These are phyloP conservation scores for Vannuccia rotundouncinata DNA, from an alignment of 2,888 invertebrate genomes.

Conservation along the genomic window DNA sequence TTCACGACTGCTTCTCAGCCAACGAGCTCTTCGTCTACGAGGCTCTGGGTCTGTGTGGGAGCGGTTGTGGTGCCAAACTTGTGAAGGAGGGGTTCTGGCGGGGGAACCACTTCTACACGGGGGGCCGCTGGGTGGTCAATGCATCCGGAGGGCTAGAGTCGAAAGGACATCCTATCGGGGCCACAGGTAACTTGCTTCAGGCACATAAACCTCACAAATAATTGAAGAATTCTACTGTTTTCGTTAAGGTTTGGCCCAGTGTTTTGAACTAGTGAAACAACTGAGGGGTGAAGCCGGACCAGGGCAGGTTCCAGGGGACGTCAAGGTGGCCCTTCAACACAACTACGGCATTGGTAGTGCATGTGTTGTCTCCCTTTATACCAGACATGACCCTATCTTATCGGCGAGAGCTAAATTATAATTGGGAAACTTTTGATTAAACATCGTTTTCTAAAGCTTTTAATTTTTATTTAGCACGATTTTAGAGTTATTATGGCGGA, in stretches of 20 bases:
- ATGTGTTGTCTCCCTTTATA: conserved; percentile 43
- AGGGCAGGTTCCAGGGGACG: conserved; percentile 40
- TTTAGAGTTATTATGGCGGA: too few relatives aligned
- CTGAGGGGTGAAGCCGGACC: conserved; percentile 41
- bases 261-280: conserved; percentile 41
- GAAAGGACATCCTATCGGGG: conserved; percentile 94
- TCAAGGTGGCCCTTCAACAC: conserved; percentile 41
- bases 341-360: conserved; percentile 43
- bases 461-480: too few relatives aligned
- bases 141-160: conserved; percentile 98
- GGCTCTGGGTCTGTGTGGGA: conserved; percentile 44
- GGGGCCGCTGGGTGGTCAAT: conserved; percentile 92
- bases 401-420: background rate
- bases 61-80: conserved; percentile 44
- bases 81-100: conserved; percentile 47
- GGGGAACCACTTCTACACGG: conserved; percentile 50
- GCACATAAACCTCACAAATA: too few relatives aligned
- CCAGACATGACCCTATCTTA: background rate
- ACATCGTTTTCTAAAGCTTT: too few relatives aligned
- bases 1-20: conserved; percentile 43
- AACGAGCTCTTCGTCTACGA: conserved; percentile 43
- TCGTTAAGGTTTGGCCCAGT: conserved; percentile 42
- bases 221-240: too few relatives aligned
- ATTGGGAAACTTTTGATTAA: background rate
- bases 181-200: too few relatives aligned